Evolutionary conservation across 2,797 vertebrate species (phyloP).

Genomic region (Salarias fasciatus): DNA sequence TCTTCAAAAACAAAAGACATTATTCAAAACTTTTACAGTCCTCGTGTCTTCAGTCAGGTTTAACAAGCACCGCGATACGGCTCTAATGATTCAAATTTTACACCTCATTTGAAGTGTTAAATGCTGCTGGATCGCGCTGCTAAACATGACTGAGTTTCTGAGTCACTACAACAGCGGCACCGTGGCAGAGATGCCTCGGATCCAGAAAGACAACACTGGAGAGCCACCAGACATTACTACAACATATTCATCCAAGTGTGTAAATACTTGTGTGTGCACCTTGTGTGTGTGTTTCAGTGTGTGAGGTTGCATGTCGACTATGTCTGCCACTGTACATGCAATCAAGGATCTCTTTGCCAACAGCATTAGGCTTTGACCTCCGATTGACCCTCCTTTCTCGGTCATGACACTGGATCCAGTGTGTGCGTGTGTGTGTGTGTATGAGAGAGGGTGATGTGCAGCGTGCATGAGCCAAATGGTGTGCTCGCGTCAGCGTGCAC

Average conservation of each 20-base stretch:
- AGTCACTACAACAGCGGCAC: slow-evolving; percentile 56
- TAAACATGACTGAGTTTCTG: slow-evolving; percentile 60
- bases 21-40: not conserved
- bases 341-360: slow-evolving; percentile 65
- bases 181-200: slow-evolving; percentile 45
- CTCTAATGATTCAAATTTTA: slow-evolving; percentile 42
- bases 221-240: slow-evolving; percentile 72
- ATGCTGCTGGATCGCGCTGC: slow-evolving; percentile 61
- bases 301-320: slow-evolving; percentile 48
- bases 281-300: slow-evolving; percentile 25
- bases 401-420: slow-evolving; percentile 68
- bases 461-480: slow-evolving; percentile 21
- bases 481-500: slow-evolving; percentile 1
- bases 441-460: slow-evolving; percentile 32
- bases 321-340: slow-evolving; percentile 65
- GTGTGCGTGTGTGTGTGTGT: slow-evolving; percentile 24
- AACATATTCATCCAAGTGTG: slow-evolving; percentile 4
- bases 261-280: slow-evolving; percentile 15
- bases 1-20: not conserved
- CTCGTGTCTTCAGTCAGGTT: slow-evolving; percentile 6
- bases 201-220: slow-evolving; percentile 61
- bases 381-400: slow-evolving; percentile 66
- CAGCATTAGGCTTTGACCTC: slow-evolving; percentile 75
- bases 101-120: slow-evolving; percentile 47
- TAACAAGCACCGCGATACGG: slow-evolving; percentile 38